These are phyloP conservation scores for Lasiurus cinereus DNA, from an alignment of 2,113 vertebrate genomes.

Conservation along the genomic window DNA sequence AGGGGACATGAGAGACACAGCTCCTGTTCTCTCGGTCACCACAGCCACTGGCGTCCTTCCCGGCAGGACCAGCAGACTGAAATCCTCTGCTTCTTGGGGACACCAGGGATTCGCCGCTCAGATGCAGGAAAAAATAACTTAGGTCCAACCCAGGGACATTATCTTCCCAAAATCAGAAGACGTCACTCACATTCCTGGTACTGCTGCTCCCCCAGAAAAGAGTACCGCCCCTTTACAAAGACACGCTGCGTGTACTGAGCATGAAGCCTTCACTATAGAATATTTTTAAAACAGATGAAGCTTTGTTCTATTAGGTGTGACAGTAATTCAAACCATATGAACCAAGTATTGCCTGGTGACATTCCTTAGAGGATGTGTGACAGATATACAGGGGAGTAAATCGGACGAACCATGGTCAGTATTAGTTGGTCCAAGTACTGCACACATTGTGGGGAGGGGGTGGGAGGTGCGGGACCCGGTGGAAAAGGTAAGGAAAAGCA, in stretches of 20 bases:
- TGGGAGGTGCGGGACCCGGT: background rate
- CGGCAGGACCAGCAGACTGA: fast-evolving
- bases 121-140: background rate
- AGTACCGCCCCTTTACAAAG: background rate
- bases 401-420: background rate
- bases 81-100: background rate
- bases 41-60: background rate
- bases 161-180: background rate
- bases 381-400: background rate
- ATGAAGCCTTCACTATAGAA: background rate
- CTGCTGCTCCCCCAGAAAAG: background rate
- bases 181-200: background rate
- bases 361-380: conserved; percentile 34
- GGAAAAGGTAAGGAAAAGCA: background rate
- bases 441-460: background rate
- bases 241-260: background rate
- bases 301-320: conserved; percentile 36
- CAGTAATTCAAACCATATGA: conserved; percentile 67
- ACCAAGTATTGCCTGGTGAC: conserved; percentile 13
- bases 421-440: background rate
- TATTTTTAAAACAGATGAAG: conserved; percentile 62
- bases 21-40: background rate
- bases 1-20: too few species aligned
- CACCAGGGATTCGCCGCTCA: background rate
- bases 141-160: background rate